Conservation (phyloP, 2,113 vertebrate species). For the Pterocles burchelli region DNA sequence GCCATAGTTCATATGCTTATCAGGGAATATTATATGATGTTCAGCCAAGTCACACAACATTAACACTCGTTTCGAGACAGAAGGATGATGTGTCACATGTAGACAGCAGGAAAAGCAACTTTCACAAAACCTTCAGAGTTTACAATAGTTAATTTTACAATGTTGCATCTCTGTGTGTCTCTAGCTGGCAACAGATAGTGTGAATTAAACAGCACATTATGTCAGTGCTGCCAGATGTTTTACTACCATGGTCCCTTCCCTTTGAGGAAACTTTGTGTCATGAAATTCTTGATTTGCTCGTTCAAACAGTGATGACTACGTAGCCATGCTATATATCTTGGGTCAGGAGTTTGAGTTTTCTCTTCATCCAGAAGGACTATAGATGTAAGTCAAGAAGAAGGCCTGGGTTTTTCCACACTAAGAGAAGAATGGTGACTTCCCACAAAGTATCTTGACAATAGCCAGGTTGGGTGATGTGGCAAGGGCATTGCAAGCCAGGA, state of each 20-base stretch:
- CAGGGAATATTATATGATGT: neutral
- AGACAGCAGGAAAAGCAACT: neutral
- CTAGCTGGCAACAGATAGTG: neutral
- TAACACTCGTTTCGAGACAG: neutral
- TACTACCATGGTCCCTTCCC: neutral
- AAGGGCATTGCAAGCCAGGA: neutral
- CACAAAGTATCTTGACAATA: neutral
- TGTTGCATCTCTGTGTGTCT: neutral
- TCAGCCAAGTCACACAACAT: neutral
- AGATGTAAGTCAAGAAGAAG: neutral
- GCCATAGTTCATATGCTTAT: neutral
- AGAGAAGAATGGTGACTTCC: neutral
- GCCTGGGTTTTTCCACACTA: neutral
- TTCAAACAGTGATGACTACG: neutral
- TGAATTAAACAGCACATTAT: neutral
- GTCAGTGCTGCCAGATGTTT: neutral
- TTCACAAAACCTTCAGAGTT: neutral
- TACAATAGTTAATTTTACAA: neutral
- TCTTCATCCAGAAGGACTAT: neutral
- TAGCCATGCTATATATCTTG: neutral
- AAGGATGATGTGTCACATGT: neutral
- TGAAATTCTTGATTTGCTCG: neutral
- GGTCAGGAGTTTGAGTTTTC: neutral
- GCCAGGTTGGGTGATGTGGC: neutral
- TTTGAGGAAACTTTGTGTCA: neutral